Evolutionary conservation across 2,797 vertebrate species (phyloP).

Genomic region (Rhinella marina): DNA sequence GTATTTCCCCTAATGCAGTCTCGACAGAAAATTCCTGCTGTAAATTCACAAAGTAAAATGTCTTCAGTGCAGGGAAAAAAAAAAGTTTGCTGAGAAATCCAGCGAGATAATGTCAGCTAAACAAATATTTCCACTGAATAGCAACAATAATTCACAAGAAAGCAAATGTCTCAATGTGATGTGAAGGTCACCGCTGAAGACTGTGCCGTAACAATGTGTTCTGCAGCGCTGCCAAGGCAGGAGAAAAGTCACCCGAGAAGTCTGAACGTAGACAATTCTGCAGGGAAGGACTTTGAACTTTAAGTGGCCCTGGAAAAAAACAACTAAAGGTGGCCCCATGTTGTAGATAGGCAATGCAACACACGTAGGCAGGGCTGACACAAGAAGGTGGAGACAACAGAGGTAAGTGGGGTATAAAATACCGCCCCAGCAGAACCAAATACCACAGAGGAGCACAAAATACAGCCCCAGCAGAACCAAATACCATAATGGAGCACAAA

Average conservation of each 20-base stretch:
- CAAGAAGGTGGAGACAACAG: too few species aligned
- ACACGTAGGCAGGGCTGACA: too few species aligned
- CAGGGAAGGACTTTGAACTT: too few species aligned
- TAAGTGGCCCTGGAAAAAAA: too few species aligned
- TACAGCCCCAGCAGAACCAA: too few species aligned
- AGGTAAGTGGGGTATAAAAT: too few species aligned
- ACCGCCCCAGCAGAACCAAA: too few species aligned
- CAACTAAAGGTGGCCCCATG: too few species aligned
- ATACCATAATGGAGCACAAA: too few species aligned
- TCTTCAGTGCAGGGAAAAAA: neutral
- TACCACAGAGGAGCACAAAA: too few species aligned
- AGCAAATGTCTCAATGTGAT: slow-evolving; percentile 16
- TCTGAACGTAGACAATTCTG: neutral
- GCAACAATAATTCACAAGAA: slow-evolving; percentile 47
- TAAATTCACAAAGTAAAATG: slow-evolving; percentile 34
- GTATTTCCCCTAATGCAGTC: slow-evolving; percentile 19
- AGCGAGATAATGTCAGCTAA: slow-evolving; percentile 37
- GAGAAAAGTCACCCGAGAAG: neutral
- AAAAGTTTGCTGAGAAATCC: slow-evolving; percentile 19
- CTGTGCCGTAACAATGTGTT: slow-evolving; percentile 3
- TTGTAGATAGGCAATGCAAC: too few species aligned
- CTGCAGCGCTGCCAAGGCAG: neutral
- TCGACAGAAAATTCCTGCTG: slow-evolving; percentile 28
- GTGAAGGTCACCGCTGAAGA: slow-evolving; percentile 43
- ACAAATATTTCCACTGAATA: slow-evolving; percentile 52